phyloP scores from a whole-genome alignment of 2,888 invertebrate genomes.

The Stramonita haemastoma region DNA sequence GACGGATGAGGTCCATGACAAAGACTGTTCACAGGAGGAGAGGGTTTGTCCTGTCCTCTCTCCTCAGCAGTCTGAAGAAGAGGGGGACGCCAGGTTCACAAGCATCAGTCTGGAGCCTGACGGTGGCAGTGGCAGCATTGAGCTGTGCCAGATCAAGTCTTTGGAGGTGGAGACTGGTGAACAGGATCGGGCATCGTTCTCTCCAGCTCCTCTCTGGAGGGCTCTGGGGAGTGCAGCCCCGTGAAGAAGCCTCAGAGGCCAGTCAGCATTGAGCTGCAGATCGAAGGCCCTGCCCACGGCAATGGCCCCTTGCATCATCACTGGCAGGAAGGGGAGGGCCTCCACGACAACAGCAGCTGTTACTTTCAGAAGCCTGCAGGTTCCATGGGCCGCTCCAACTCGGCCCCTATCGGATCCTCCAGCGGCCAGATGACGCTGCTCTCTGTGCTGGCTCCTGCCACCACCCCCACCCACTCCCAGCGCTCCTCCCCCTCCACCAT shows the following conservation, averaged over 20 bases:
- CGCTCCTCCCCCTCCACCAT: not conserved
- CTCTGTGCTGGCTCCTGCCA: not conserved
- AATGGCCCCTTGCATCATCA: not conserved
- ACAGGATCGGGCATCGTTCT: conserved; percentile 28
- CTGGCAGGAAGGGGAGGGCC: not conserved
- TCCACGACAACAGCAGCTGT: not conserved
- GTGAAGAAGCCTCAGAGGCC: conserved; percentile 27
- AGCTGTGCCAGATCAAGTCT: not conserved
- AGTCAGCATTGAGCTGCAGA: conserved; percentile 14
- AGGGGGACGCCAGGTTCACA: not conserved
- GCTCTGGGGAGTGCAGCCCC: conserved; percentile 27
- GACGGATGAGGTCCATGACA: not conserved
- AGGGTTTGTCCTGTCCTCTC: not conserved
- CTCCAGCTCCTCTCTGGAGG: not conserved
- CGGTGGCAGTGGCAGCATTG: not conserved
- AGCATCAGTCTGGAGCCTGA: not conserved
- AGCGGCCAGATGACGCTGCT: not conserved
- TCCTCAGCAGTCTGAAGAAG: not conserved
- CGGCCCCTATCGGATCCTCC: not conserved
- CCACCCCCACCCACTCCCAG: conserved; percentile 30
- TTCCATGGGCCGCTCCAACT: not conserved
- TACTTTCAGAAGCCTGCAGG: not conserved
- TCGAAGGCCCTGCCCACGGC: not conserved
- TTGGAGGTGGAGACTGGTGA: not conserved
- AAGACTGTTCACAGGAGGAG: not conserved